Evolutionary conservation across 1,140 invertebrate genomes (phyloP).

Genomic region (Watersipora subatra): DNA sequence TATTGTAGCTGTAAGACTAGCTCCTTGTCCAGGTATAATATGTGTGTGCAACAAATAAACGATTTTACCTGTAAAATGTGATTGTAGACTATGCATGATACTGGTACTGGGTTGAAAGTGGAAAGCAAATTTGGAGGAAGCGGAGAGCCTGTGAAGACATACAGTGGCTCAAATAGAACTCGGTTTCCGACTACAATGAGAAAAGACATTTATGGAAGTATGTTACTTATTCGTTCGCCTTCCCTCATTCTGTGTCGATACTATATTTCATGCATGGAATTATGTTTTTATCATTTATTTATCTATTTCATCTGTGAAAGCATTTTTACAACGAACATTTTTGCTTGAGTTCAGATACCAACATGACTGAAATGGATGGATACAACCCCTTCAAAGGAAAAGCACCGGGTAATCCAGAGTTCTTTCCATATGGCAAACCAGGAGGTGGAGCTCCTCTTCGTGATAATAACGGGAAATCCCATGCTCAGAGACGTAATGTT

Average conservation of each 20-base stretch:
- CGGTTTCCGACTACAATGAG: slow-evolving; percentile 17
- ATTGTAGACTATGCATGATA: no score
- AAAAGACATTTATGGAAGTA: slow-evolving; percentile 16
- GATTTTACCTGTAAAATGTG: no score
- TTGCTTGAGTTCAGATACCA: slow-evolving; percentile 3
- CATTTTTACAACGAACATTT: neutral
- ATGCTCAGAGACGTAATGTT: neutral
- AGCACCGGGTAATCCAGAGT: slow-evolving; percentile 5
- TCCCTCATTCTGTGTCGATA: neutral
- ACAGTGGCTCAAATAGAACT: slow-evolving; percentile 13
- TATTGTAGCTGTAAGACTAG: no score
- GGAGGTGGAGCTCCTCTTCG: slow-evolving; percentile 23
- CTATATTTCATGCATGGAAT: neutral
- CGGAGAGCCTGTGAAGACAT: slow-evolving; percentile 15
- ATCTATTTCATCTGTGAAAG: neutral
- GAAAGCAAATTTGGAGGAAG: slow-evolving; percentile 12
- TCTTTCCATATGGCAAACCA: slow-evolving; percentile 20
- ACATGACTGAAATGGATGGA: neutral
- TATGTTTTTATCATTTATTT: neutral
- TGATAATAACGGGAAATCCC: slow-evolving; percentile 16
- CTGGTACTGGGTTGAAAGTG: neutral
- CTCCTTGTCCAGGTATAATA: no score
- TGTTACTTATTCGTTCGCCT: neutral
- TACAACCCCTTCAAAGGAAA: neutral
- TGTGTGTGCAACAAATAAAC: no score